Conservation (phyloP, 1,140 invertebrate genomes). For the Samia ricini region DNA sequence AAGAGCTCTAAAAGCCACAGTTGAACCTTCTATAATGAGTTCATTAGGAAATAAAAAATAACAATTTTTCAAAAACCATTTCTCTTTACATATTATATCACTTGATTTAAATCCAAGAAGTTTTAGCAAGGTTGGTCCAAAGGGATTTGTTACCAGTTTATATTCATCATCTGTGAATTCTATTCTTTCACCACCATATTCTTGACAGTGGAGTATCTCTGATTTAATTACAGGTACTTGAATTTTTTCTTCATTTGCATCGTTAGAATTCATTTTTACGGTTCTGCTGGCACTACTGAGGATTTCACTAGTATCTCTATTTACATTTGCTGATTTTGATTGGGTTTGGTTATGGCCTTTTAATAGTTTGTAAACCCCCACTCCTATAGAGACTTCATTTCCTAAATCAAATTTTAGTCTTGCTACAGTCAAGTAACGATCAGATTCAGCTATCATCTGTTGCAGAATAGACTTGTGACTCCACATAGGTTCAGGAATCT, state of each 20-base stretch:
- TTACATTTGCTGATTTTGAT: conserved; percentile 48
- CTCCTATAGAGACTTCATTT: conserved; percentile 50
- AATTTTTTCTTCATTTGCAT: conserved; percentile 34
- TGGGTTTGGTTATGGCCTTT: conserved; percentile 32
- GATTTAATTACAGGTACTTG: conserved; percentile 56
- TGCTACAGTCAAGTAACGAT: conserved; percentile 55
- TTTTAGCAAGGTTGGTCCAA: conserved; percentile 60
- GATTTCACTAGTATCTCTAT: conserved; percentile 53
- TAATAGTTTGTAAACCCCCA: conserved; percentile 55
- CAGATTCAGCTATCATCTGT: conserved; percentile 50
- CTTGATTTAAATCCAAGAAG: conserved; percentile 66
- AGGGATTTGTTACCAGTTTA: conserved; percentile 57
- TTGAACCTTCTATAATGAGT: conserved; percentile 60
- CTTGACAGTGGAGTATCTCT: conserved; percentile 53
- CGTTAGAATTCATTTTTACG: conserved; percentile 44
- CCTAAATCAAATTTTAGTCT: conserved; percentile 60
- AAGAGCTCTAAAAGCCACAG: conserved; percentile 58
- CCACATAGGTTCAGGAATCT: conserved; percentile 44
- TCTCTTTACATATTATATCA: conserved; percentile 55
- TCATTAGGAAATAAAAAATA: conserved; percentile 69
- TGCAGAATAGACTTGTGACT: conserved; percentile 43
- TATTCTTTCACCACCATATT: conserved; percentile 56
- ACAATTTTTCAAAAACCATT: conserved; percentile 61
- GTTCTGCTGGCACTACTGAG: conserved; percentile 52
- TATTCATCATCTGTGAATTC: conserved; percentile 60